phyloP scores from a whole-genome alignment of 2,797 vertebrate genomes.

The Sebastes jordani region DNA sequence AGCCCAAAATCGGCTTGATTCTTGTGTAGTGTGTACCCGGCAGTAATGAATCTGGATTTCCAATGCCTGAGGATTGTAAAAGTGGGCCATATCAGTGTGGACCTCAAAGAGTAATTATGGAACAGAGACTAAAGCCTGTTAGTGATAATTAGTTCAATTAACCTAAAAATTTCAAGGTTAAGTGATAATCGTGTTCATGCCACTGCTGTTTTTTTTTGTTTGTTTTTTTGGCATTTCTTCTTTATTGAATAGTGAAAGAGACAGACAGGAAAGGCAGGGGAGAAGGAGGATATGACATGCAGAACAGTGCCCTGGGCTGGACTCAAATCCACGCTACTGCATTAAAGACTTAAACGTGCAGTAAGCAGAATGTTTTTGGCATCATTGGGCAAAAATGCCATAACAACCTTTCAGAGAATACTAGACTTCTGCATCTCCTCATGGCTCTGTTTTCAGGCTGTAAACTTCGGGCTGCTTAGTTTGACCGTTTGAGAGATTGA shows the following conservation, averaged over 20 bases:
- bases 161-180: neutral
- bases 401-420: too few species aligned
- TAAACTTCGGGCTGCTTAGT: too few species aligned
- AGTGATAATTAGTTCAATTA: neutral
- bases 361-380: too few species aligned
- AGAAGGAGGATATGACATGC: too few species aligned
- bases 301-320: neutral
- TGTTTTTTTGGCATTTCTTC: too few species aligned
- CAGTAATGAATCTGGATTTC: neutral
- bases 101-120: neutral
- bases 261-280: neutral
- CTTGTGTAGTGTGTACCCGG: too few species aligned
- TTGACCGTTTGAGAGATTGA: too few species aligned
- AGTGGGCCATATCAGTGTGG: neutral
- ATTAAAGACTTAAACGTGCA: neutral
- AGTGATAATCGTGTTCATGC: neutral
- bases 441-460: too few species aligned
- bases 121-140: neutral
- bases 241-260: neutral
- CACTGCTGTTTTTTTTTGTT: neutral
- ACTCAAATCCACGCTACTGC: neutral
- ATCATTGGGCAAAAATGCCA: too few species aligned
- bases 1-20: too few species aligned
- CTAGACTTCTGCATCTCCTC: too few species aligned
- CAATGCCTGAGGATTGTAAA: neutral